phyloP scores from a whole-genome alignment of 2,888 invertebrate species.

The Xylophagus ater region DNA sequence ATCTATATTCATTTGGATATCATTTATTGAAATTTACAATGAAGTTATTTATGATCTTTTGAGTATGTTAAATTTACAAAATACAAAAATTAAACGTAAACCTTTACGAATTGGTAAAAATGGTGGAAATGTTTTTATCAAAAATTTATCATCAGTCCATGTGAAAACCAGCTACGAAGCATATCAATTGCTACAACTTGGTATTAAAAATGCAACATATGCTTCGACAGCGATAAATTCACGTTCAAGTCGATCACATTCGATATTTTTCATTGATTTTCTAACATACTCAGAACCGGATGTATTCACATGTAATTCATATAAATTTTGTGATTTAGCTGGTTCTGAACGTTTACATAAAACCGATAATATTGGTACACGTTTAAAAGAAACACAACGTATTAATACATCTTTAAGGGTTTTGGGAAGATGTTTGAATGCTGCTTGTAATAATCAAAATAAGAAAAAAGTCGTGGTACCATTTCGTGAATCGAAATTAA shows the following conservation, averaged over 20 bases:
- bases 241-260: slow-evolving; percentile 78
- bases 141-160: slow-evolving; percentile 37
- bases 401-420: slow-evolving; percentile 84
- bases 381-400: slow-evolving; percentile 71
- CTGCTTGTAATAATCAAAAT: slow-evolving; percentile 37
- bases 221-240: slow-evolving; percentile 70
- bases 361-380: slow-evolving; percentile 56
- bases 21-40: slow-evolving; percentile 85
- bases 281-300: slow-evolving; percentile 39
- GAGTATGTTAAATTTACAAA: slow-evolving; percentile 39
- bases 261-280: slow-evolving; percentile 72
- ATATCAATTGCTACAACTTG: no score
- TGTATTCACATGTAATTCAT: slow-evolving; percentile 41
- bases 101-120: no score
- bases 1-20: slow-evolving; percentile 58
- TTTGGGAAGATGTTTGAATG: slow-evolving; percentile 65
- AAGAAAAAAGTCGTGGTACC: slow-evolving; percentile 30
- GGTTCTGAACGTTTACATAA: slow-evolving; percentile 74
- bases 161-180: no score
- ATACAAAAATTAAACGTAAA: no score
- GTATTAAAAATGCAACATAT: slow-evolving; percentile 53
- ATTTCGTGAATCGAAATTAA: slow-evolving; percentile 73
- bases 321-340: slow-evolving; percentile 85
- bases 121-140: slow-evolving; percentile 39
- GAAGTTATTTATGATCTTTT: slow-evolving; percentile 79